A percentile compares a stretch with the other conserved stretches of the same genome.
These are phyloP conservation scores for Oostethus manadensis DNA, from an alignment of 2,113 vertebrate species.

Conservation along the genomic window DNA sequence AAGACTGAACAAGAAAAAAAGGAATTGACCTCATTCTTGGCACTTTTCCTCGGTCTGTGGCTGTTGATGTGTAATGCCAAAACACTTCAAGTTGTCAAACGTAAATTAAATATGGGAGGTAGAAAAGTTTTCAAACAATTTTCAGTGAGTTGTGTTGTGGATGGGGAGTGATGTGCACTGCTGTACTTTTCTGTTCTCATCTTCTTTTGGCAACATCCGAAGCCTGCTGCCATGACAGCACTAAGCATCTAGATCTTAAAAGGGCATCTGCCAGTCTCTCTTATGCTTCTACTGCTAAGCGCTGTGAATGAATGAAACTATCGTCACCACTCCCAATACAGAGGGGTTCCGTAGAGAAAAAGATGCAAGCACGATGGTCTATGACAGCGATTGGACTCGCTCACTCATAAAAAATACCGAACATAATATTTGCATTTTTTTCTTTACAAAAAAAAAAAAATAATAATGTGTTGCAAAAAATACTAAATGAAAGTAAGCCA, in stretches of 20 bases:
- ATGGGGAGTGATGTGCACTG: not conserved
- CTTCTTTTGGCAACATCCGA: slow-evolving; percentile 6
- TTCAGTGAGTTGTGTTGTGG: not conserved
- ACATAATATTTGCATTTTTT: not conserved
- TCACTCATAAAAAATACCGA: not conserved
- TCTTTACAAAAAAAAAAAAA: not conserved
- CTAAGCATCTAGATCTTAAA: slow-evolving; percentile 30
- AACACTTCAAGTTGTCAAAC: not conserved
- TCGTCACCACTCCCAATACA: slow-evolving; percentile 22
- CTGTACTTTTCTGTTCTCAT: not conserved
- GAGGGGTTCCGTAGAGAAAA: slow-evolving; percentile 13
- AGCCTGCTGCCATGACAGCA: slow-evolving; percentile 25
- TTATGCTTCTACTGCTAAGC: slow-evolving; percentile 18
- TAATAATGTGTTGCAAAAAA: not conserved
- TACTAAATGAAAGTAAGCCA: not conserved
- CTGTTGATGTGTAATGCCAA: not conserved
- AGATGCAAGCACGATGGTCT: too few relatives aligned
- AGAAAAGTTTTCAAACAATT: not conserved
- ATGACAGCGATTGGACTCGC: not conserved
- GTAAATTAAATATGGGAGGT: not conserved
- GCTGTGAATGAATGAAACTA: slow-evolving; percentile 21
- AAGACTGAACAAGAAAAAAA: not conserved
- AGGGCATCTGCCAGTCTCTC: slow-evolving; percentile 51
- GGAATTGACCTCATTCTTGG: not conserved
- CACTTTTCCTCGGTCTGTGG: not conserved